A percentile compares a stretch with the other conserved stretches of the same genome.
phyloP scores from a whole-genome alignment of 2,888 invertebrate species.

The Pomacea canaliculata region DNA sequence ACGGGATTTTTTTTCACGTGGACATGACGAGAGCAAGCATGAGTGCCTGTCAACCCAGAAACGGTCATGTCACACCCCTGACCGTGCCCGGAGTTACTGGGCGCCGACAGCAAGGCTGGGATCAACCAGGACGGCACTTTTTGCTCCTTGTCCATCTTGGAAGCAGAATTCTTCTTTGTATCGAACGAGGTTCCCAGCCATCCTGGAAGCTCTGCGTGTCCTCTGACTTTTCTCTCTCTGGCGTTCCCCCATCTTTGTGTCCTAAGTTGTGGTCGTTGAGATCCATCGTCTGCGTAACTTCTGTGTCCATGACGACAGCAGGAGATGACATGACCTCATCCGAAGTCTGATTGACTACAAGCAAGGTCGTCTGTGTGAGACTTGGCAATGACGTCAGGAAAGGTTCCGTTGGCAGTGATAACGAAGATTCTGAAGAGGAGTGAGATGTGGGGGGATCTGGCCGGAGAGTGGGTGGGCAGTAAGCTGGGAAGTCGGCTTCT shows the following conservation, averaged over 20 bases:
- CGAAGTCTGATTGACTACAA: background rate
- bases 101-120: slow-evolving; percentile 6
- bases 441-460: background rate
- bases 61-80: slow-evolving; percentile 13
- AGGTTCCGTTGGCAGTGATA: no score
- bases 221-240: background rate
- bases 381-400: no score
- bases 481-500: slow-evolving; percentile 25
- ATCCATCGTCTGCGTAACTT: background rate
- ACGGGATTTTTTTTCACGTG: no score
- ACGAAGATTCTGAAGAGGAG: background rate
- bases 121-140: slow-evolving; percentile 13
- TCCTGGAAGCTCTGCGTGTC: background rate
- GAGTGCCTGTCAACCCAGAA: no score
- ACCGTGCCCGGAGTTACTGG: slow-evolving; percentile 16
- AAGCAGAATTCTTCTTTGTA: background rate
- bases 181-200: slow-evolving; percentile 4
- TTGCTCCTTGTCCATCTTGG: background rate
- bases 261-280: no score
- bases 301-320: background rate
- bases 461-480: slow-evolving; percentile 14
- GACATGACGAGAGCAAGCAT: no score
- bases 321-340: background rate
- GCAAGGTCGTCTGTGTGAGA: background rate
- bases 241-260: background rate